phyloP scores from a whole-genome alignment of 1,140 invertebrate species.

The Halesus radiatus region DNA sequence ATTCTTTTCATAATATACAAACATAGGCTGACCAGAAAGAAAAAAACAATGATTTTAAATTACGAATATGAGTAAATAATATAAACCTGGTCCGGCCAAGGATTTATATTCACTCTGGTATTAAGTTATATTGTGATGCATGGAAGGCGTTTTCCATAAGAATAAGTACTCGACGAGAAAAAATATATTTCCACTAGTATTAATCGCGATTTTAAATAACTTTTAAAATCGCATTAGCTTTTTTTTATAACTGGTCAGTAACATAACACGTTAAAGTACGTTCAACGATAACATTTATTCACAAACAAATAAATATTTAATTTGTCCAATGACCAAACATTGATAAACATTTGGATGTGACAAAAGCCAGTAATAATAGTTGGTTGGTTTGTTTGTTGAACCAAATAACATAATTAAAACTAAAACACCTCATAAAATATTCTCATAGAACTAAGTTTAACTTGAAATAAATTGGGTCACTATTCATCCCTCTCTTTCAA shows the following conservation, averaged over 20 bases:
- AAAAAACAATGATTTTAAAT: no score
- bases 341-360: slow-evolving; percentile 23
- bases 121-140: background rate
- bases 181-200: no score
- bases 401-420: slow-evolving; percentile 27
- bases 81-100: background rate
- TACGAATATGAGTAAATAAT: background rate
- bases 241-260: background rate
- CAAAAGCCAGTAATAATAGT: slow-evolving; percentile 24
- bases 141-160: no score
- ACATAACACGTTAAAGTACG: background rate
- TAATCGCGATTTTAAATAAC: no score
- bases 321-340: slow-evolving; percentile 12
- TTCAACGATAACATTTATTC: background rate
- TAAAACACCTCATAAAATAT: slow-evolving; percentile 39
- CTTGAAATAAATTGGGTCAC: slow-evolving; percentile 1
- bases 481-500: slow-evolving; percentile 24
- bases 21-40: no score
- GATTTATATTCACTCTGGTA: background rate
- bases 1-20: no score
- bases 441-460: slow-evolving; percentile 28
- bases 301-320: slow-evolving; percentile 18
- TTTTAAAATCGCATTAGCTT: no score
- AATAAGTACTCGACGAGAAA: no score
- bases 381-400: background rate